A percentile compares a stretch with the other conserved stretches of the same genome.
Conservation (phyloP, 2,888 invertebrate species). For the Cynaeus angustus region DNA sequence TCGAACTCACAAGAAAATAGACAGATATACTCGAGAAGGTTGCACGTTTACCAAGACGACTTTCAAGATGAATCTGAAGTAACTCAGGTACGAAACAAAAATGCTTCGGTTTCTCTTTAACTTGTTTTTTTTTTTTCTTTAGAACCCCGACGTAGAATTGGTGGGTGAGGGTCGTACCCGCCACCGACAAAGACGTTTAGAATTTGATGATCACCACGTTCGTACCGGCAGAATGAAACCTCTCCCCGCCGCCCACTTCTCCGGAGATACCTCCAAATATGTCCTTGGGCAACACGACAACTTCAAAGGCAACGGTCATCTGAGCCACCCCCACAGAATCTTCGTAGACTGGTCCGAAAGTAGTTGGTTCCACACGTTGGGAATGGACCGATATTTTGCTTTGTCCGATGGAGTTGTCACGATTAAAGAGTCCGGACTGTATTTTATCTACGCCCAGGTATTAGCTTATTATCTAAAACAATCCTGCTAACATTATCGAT, state of each 20-base stretch:
- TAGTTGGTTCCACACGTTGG: constrained; percentile 77
- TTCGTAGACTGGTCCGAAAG: constrained; percentile 81
- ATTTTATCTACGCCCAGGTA: constrained; percentile 85
- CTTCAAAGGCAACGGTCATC: constrained; percentile 80
- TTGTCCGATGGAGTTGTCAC: constrained; percentile 79
- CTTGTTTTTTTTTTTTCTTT: not conserved
- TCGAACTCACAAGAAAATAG: not conserved
- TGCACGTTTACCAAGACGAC: not conserved
- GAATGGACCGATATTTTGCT: constrained; percentile 77
- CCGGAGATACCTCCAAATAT: constrained; percentile 78
- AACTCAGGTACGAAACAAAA: no score
- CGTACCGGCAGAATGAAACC: constrained; percentile 66
- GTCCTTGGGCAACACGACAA: constrained; percentile 74
- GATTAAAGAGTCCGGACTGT: constrained; percentile 82
- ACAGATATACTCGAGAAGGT: not conserved
- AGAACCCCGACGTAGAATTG: constrained; percentile 51
- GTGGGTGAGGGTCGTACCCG: constrained; percentile 53
- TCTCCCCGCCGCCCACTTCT: constrained; percentile 77
- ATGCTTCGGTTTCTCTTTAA: not conserved
- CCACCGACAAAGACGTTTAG: constrained; percentile 54
- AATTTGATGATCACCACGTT: constrained; percentile 52
- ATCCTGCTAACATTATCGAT: no score
- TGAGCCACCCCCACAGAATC: constrained; percentile 77
- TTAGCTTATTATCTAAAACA: not conserved
- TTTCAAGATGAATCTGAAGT: no score